Evolutionary conservation across 2,888 invertebrate genomes (phyloP).

Genomic region (Scelioninae gen. 2): DNA sequence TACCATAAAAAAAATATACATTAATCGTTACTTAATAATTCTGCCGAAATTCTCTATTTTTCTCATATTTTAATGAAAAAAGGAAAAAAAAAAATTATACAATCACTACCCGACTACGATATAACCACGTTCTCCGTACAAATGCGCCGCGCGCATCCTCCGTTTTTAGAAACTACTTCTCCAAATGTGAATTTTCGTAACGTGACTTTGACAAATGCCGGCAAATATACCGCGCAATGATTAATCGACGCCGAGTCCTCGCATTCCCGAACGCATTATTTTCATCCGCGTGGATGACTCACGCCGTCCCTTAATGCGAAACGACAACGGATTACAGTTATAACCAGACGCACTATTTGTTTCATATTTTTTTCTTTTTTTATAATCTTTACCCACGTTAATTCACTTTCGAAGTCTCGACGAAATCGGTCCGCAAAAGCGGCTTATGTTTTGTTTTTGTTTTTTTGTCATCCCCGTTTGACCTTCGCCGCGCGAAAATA

Average conservation of each 20-base stretch:
- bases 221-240: constrained; percentile 16
- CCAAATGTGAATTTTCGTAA: constrained; percentile 1
- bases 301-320: constrained; percentile 12
- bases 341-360: constrained; percentile 11
- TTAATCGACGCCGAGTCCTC: constrained; percentile 32
- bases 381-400: constrained; percentile 10
- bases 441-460: no score
- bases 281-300: constrained; percentile 25
- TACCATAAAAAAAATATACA: no score
- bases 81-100: no score
- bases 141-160: no score
- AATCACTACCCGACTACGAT: no score
- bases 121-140: no score
- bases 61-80: no score
- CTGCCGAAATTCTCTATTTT: no score
- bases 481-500: no score
- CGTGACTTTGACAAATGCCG: constrained; percentile 11
- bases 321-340: constrained; percentile 21
- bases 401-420: constrained; percentile 8
- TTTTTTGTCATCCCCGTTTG: no score
- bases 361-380: no score
- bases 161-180: background rate
- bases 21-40: no score
- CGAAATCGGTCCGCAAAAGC: background rate
- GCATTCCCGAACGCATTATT: constrained; percentile 23